These are phyloP conservation scores for Acridotheres tristis DNA, from an alignment of 2,797 vertebrate genomes.

Conservation along the genomic window DNA sequence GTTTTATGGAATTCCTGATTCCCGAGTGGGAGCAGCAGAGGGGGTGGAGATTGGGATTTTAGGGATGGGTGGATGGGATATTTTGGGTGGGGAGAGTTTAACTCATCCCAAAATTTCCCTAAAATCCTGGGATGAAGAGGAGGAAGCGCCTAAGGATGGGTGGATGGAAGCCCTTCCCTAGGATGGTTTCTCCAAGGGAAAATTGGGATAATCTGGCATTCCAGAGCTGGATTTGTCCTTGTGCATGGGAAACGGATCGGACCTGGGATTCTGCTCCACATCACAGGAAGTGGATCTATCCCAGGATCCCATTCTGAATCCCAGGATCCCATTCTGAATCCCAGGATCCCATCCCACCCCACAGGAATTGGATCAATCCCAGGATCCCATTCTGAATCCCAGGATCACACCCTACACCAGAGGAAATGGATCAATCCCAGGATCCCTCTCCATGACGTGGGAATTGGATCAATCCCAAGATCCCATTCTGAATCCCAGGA, in stretches of 20 bases:
- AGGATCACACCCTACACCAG: too few relatives aligned
- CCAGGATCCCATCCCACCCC: too few relatives aligned
- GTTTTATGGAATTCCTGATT: background rate
- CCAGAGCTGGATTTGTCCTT: background rate
- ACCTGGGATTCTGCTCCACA: background rate
- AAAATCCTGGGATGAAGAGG: background rate
- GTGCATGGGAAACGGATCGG: accelerated
- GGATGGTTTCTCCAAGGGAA: background rate
- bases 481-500: too few relatives aligned
- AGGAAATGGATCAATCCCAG: too few relatives aligned
- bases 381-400: too few relatives aligned
- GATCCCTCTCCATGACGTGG: too few relatives aligned
- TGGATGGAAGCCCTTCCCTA: background rate
- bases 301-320: too few relatives aligned
- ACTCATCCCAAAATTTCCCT: too few relatives aligned
- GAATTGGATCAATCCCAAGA: too few relatives aligned
- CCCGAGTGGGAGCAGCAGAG: background rate
- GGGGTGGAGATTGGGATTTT: background rate
- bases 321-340: too few relatives aligned
- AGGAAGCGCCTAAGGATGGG: background rate
- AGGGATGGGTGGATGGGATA: background rate
- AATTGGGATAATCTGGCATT: accelerated
- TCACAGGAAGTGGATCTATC: too few relatives aligned
- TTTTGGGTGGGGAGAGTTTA: background rate
- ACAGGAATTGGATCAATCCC: too few relatives aligned